Base-by-base conservation (phyloP, 2,888 invertebrate genomes). In the Protonemura montana region DNA sequence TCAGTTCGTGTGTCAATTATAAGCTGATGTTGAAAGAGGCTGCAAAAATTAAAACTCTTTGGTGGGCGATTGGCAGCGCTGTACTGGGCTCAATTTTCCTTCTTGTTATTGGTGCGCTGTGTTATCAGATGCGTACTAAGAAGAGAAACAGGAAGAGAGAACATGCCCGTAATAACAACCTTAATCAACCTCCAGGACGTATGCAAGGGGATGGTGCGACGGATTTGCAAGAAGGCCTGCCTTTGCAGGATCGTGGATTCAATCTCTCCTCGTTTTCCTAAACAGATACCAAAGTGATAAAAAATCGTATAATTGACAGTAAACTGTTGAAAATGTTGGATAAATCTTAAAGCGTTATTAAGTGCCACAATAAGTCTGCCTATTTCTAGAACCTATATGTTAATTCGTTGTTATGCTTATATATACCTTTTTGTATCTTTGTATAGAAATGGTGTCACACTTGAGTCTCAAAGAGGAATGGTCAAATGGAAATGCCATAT, bases 241-340 rank as follows among this genome's bases (percentile, higher is more conserved):
- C n/a, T 26, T 28, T 78, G 78, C 78, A 78, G 16, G 78, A 78
- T 78, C 78, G 78, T 25, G 78, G 78, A 2, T 78, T 78, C 78
- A 78, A 78, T 25, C 26, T 78, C 78, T 27, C 26, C 26, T 27
- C 78, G 78, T 78, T 26, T 59, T 59, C 59, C 3, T 59, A 59
- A 13, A 3, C 6, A 35, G 35, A 16, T 21, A 21, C 59, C 13
- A 59, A 59, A 59, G 59, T 59, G 21, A 13, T 21, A 35, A 3
- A 35, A 35, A 6, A 35, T 35, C 35, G 35, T 35, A 10, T 10
- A 6, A 13, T 21, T 10, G 21, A 59, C 7, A 10, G 59, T 21
- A 13, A 59, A 59, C 1, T 59, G 59, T 21, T n/a, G n/a, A 59
- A 59, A 59, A 59, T 21, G 7, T 59, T 59, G 41, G 5, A 41